These are phyloP conservation scores for Neotoxoptera formosana DNA, from an alignment of 1,140 invertebrate species.

Conservation along the genomic window DNA sequence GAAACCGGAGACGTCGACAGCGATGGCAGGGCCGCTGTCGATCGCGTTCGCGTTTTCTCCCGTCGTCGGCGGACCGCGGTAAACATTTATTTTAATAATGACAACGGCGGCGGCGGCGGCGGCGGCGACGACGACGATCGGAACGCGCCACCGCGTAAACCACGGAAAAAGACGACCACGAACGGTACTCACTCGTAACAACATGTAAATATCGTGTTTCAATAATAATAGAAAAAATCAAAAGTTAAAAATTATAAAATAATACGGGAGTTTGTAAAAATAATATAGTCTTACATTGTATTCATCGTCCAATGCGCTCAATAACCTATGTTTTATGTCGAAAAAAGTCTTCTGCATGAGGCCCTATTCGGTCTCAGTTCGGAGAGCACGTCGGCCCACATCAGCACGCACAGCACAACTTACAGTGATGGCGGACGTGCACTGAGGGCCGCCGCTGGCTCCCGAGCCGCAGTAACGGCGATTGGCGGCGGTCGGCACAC, in stretches of 20 bases:
- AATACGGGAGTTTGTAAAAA: constrained; percentile 55
- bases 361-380: constrained; percentile 64
- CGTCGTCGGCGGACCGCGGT: background rate
- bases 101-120: background rate
- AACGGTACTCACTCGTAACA: constrained; percentile 18
- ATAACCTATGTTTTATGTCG: constrained; percentile 71
- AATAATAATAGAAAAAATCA: constrained; percentile 12
- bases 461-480: constrained; percentile 57
- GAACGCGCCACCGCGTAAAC: constrained; percentile 17
- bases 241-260: background rate
- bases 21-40: background rate
- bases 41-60: constrained; percentile 17
- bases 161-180: background rate
- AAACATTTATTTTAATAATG: background rate
- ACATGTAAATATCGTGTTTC: background rate
- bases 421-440: constrained; percentile 65
- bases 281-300: constrained; percentile 69
- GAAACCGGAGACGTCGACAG: background rate
- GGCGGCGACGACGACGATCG: background rate
- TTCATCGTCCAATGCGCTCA: constrained; percentile 70
- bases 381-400: constrained; percentile 63
- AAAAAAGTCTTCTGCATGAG: constrained; percentile 69
- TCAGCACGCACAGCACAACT: constrained; percentile 64
- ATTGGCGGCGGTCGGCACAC: constrained; percentile 54
- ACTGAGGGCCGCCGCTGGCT: constrained; percentile 61